phyloP scores from a whole-genome alignment of 2,797 vertebrate species.

The Apodemus agrarius region DNA sequence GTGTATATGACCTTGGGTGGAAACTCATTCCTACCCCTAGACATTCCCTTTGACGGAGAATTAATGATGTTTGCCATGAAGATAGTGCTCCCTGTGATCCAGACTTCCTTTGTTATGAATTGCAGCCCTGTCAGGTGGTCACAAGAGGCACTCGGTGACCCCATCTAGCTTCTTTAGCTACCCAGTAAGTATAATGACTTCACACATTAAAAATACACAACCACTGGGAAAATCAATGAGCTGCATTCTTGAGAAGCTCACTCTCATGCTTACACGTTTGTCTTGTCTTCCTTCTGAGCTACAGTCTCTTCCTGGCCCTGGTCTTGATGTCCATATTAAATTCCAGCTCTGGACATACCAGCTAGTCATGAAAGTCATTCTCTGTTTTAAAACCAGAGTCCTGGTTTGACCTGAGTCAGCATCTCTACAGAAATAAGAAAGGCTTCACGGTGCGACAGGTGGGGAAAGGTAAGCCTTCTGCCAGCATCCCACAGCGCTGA shows the following conservation, averaged over 20 bases:
- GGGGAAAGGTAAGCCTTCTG: background rate
- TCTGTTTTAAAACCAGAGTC: background rate
- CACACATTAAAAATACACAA: background rate
- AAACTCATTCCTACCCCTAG: background rate
- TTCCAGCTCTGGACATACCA: background rate
- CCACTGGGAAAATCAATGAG: background rate
- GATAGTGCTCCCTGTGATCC: background rate
- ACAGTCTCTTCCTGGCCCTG: background rate
- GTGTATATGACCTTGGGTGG: background rate
- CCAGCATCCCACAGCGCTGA: background rate
- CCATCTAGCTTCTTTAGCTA: background rate
- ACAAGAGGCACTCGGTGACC: background rate
- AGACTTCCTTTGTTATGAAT: background rate
- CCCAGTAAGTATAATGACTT: background rate
- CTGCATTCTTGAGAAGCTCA: background rate
- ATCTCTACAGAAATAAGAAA: background rate
- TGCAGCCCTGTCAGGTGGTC: background rate
- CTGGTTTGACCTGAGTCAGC: background rate
- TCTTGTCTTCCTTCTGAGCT: background rate
- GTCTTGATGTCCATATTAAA: background rate
- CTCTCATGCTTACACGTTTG: background rate
- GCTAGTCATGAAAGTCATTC: background rate
- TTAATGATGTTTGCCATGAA: background rate
- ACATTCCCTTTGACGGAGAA: background rate
- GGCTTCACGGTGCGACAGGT: background rate